phyloP scores from a whole-genome alignment of 1,140 invertebrate species.

The Bathynomus jamesi region DNA sequence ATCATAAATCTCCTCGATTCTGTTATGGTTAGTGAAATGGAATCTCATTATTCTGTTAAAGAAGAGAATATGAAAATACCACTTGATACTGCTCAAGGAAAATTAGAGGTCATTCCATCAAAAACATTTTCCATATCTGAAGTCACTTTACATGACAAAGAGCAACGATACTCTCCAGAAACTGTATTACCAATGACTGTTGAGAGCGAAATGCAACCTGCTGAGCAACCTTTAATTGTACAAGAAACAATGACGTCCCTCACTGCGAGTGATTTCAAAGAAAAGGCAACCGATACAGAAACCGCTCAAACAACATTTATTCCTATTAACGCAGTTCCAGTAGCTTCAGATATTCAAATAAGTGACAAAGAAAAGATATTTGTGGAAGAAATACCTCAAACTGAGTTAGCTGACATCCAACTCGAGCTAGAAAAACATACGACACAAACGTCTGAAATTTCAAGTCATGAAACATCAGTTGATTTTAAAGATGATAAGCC shows the following conservation, averaged over 20 bases:
- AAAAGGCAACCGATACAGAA: neutral
- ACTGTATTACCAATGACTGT: neutral
- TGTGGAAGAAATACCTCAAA: constrained; percentile 1
- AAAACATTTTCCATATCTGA: constrained; percentile 39
- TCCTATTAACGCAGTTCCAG: neutral
- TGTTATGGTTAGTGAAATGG: constrained; percentile 46
- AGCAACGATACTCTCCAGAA: neutral
- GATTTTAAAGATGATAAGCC: neutral
- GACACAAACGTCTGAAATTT: constrained; percentile 5
- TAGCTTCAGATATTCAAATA: neutral
- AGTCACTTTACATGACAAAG: constrained; percentile 10
- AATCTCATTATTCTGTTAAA: constrained; percentile 16
- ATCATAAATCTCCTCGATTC: constrained; percentile 55
- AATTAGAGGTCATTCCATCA: constrained; percentile 17
- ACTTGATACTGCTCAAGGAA: constrained; percentile 23
- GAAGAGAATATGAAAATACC: constrained; percentile 10
- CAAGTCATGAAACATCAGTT: constrained; percentile 22
- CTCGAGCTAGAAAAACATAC: constrained; percentile 7
- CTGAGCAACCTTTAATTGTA: constrained; percentile 9
- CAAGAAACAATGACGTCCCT: neutral
- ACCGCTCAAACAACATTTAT: neutral
- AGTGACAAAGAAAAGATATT: neutral
- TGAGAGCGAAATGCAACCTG: constrained; percentile 4
- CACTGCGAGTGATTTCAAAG: neutral
- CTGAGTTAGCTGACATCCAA: constrained; percentile 10